Percentiles rank a stretch among this genome's conserved stretches.
Evolutionary conservation across 2,888 invertebrate species (phyloP).

Genomic region (Unio pictorum): DNA sequence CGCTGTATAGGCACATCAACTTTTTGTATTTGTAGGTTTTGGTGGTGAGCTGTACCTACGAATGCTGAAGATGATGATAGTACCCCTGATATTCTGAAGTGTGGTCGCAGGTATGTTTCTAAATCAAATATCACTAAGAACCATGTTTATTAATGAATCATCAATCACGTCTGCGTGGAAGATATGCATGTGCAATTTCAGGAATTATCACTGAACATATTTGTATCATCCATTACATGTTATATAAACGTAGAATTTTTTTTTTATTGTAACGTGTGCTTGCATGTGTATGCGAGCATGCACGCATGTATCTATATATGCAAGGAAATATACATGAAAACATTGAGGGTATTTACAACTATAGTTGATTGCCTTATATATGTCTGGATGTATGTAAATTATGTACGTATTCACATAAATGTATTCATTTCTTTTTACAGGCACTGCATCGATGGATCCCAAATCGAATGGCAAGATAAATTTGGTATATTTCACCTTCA

Average conservation of each 20-base stretch:
- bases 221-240: neutral
- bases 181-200: neutral
- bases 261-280: no score
- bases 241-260: no score
- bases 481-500: conserved; percentile 44
- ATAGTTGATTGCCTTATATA: neutral
- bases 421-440: conserved; percentile 29
- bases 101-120: conserved; percentile 50
- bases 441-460: conserved; percentile 58
- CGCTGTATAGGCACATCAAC: neutral
- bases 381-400: neutral
- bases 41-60: conserved; percentile 61
- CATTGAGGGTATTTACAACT: neutral
- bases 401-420: neutral
- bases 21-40: conserved; percentile 42
- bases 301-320: no score
- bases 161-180: neutral
- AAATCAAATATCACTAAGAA: neutral
- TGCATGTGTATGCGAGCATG: no score
- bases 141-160: neutral
- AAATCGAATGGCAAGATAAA: conserved; percentile 63
- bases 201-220: neutral
- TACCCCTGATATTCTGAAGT: conserved; percentile 55
- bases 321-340: no score
- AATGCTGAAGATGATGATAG: conserved; percentile 57